Evolutionary conservation across 2,888 invertebrate species (phyloP).

Genomic region (Eulithis testata): DNA sequence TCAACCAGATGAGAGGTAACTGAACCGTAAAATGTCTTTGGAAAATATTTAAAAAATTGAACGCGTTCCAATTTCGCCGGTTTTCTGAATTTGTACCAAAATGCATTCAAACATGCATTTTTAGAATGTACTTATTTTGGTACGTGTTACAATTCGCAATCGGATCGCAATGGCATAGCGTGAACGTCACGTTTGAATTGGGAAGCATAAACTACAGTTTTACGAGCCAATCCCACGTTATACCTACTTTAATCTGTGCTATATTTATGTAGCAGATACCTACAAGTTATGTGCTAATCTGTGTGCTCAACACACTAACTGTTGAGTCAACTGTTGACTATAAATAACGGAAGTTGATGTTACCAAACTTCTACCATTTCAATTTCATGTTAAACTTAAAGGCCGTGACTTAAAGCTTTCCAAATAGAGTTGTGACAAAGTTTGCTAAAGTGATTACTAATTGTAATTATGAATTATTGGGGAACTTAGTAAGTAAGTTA

Average conservation of each 20-base stretch:
- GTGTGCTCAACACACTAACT: conserved; percentile 1
- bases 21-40: no score
- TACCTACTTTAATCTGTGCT: conserved; percentile 6
- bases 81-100: neutral
- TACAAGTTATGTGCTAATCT: neutral
- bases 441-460: conserved; percentile 4
- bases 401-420: conserved; percentile 14
- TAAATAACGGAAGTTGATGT: conserved; percentile 8
- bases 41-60: neutral
- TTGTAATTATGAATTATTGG: conserved; percentile 5
- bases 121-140: neutral
- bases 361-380: conserved; percentile 24
- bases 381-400: conserved; percentile 30
- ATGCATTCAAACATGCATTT: neutral
- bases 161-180: conserved; percentile 7
- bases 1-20: no score
- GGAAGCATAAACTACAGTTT: conserved; percentile 14
- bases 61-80: neutral
- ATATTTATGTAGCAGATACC: neutral
- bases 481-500: neutral
- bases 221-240: conserved; percentile 12
- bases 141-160: conserved; percentile 2
- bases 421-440: conserved; percentile 5
- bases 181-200: conserved; percentile 7
- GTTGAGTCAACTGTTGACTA: conserved; percentile 4